Evolutionary conservation across 2,797 vertebrate species (phyloP), one percentile per base, ranked within the genome.

Genomic region (Gymnocypris eckloni): DNA sequence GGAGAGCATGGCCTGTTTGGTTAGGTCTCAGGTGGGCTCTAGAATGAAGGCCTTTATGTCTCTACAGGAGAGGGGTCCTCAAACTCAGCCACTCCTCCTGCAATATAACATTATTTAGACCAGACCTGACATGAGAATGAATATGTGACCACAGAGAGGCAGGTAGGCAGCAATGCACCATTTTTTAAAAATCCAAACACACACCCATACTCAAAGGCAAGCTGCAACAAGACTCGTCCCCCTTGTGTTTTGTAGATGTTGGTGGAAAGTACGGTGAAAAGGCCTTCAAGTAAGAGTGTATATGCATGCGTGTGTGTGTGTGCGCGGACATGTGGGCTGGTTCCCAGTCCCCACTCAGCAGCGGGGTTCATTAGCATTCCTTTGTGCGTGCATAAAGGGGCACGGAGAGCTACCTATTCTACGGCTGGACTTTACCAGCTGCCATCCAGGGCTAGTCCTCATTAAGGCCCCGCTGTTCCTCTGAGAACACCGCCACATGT

Each of bases 401-500:
- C 95, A 93, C 91, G 76, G 93, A 84, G 84, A 96, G 94, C 87
- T 94, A 97, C 96, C 97, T 97, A 97, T 98, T 97, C 97, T 95
- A 96, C 95, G 95, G 92, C 95, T 92, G 80, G 97, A 97, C 95
- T 98, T 98, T 98, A 99, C 98, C 98, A 99, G 98, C 98, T 99
- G 98, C 98, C 97, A 93, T 98, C 97, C 97, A 98, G 96, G 96
- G 96, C 96, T 94, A 94, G 96, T 94, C 93, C 97, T 98, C 97
- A 98, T 99, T 98, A 98, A 97, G 95, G 94, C 93, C 97, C 97
- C 95, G 96, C 97, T 97, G 97, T 96, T 98, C 95, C 93, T 96
- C 97, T 99, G 98, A 98, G 98, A 99, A 99, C 97, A 94, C 90
- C 95, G 95, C 95, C 98, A 99, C 98, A 99, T 99, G 98, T 97